Conservation (phyloP, 2,797 vertebrate species). For the Rhabdophis nuchalis region DNA sequence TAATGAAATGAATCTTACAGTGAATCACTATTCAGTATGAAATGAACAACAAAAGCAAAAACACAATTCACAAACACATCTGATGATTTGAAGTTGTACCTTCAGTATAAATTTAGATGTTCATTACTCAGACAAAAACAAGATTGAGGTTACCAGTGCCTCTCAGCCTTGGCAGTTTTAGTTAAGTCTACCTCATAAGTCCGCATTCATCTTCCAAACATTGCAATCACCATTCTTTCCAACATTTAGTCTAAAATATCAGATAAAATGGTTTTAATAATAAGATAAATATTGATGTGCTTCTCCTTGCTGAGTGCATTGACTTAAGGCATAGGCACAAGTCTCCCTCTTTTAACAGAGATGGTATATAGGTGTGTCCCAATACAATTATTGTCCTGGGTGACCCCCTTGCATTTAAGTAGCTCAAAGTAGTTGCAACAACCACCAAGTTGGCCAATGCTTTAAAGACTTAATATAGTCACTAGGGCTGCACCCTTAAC, state of each 20-base stretch:
- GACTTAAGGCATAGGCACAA: constrained; percentile 97
- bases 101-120: constrained; percentile 49
- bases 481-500: not conserved
- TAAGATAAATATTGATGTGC: constrained; percentile 86
- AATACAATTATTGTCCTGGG: constrained; percentile 82
- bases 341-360: constrained; percentile 90
- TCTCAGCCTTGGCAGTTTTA: constrained; percentile 46
- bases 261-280: constrained; percentile 70
- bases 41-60: constrained; percentile 16
- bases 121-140: constrained; percentile 39
- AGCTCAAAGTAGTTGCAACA: constrained; percentile 55
- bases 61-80: constrained; percentile 23
- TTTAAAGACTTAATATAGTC: constrained; percentile 10
- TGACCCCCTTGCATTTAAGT: constrained; percentile 75
- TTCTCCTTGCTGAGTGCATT: constrained; percentile 98
- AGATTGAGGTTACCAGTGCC: constrained; percentile 42
- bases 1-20: constrained; percentile 24
- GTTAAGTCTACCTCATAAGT: constrained; percentile 39
- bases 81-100: constrained; percentile 39
- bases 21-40: constrained; percentile 30
- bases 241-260: constrained; percentile 50
- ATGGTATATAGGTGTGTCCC: constrained; percentile 78
- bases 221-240: constrained; percentile 12
- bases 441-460: constrained; percentile 53
- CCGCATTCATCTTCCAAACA: constrained; percentile 34